Percentiles rank a stretch among this genome's conserved stretches.
These are phyloP conservation scores for Halichoeres trimaculatus DNA, from an alignment of 2,113 vertebrate genomes.

Conservation along the genomic window DNA sequence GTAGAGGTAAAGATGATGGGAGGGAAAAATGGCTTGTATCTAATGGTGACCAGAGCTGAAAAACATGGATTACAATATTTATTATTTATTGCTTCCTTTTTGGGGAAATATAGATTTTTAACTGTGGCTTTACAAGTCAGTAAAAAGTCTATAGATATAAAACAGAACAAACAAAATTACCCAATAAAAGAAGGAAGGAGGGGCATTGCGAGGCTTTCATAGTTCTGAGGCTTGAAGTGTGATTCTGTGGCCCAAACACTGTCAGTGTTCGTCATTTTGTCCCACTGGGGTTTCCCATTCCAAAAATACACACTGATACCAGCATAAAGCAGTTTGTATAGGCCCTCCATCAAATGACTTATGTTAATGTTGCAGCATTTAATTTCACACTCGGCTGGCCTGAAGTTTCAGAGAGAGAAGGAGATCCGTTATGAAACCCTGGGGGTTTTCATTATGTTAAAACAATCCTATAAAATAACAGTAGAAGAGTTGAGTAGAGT, in stretches of 20 bases:
- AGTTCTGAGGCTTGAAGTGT: background rate
- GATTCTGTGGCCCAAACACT: background rate
- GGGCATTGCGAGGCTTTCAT: too few species aligned
- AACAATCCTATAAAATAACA: slow-evolving; percentile 1
- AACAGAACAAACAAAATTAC: too few species aligned
- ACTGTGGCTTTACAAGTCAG: too few species aligned
- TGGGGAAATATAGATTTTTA: too few species aligned
- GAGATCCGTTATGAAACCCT: slow-evolving; percentile 11
- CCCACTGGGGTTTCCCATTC: slow-evolving; percentile 11
- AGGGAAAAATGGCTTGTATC: too few species aligned
- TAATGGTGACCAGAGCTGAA: too few species aligned
- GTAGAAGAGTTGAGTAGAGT: background rate
- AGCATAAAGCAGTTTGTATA: background rate
- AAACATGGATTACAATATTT: too few species aligned
- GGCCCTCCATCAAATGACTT: slow-evolving; percentile 12
- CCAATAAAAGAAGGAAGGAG: too few species aligned
- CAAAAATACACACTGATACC: slow-evolving; percentile 6
- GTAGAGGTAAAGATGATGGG: too few species aligned
- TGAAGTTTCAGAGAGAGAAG: background rate
- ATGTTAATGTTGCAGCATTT: slow-evolving; percentile 15
- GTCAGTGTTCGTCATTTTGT: slow-evolving; percentile 11
- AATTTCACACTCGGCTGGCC: slow-evolving; percentile 43
- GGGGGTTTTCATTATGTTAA: slow-evolving; percentile 10
- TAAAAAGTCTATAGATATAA: too few species aligned
- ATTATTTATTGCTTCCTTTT: too few species aligned